Conservation (phyloP, 2,888 invertebrate genomes). For the Trypoxylon attenuatum region DNA sequence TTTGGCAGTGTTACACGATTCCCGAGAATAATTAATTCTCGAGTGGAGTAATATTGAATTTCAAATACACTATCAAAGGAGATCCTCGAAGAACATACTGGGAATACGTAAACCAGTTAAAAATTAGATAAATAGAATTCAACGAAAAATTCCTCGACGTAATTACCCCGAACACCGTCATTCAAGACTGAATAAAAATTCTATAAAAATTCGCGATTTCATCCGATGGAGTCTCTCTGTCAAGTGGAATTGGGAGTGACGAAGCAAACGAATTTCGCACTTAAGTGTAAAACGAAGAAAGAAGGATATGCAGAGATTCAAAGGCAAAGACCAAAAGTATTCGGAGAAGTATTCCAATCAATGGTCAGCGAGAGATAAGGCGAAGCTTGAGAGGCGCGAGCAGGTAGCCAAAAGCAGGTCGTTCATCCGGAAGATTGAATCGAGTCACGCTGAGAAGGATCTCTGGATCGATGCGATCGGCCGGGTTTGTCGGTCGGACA, state of each 20-base stretch:
- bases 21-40: too few species aligned
- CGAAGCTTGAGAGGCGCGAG: slow-evolving; percentile 24
- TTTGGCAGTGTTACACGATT: too few species aligned
- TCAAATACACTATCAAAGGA: too few species aligned
- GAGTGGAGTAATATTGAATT: too few species aligned
- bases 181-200: neutral
- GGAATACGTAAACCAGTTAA: too few species aligned
- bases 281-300: slow-evolving; percentile 3
- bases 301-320: neutral
- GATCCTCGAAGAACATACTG: too few species aligned
- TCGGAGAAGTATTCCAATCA: slow-evolving; percentile 35
- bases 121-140: too few species aligned
- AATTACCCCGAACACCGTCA: neutral
- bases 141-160: neutral
- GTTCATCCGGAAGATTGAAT: slow-evolving; percentile 31
- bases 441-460: neutral
- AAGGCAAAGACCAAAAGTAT: slow-evolving; percentile 17
- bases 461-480: neutral
- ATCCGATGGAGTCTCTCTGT: neutral
- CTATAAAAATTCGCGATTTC: neutral
- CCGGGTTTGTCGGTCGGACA: too few species aligned
- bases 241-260: neutral
- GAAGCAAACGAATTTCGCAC: too few species aligned
- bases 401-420: too few species aligned
- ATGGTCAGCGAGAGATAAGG: slow-evolving; percentile 32